phyloP scores from a whole-genome alignment of 2,888 invertebrate genomes.

The Tryphoninae sp. region DNA sequence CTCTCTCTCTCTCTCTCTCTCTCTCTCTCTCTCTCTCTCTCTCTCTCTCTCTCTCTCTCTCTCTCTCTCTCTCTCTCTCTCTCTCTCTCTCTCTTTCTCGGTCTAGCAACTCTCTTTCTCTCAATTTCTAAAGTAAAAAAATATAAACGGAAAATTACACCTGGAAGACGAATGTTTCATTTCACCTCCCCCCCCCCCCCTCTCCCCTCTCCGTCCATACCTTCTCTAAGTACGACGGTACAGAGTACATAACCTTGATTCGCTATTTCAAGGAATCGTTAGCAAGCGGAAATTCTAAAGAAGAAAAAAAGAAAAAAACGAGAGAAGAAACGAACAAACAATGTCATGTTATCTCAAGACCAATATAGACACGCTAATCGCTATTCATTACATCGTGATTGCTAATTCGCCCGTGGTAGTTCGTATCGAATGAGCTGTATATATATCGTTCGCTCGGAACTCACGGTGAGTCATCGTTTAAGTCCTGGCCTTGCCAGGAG shows the following conservation, averaged over 20 bases:
- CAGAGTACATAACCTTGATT: constrained; percentile 17
- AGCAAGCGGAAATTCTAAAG: neutral
- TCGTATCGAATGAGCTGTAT: neutral
- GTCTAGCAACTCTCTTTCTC: neutral
- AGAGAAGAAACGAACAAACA: constrained; percentile 8
- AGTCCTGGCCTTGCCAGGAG: neutral
- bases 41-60: too few species aligned
- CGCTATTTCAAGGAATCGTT: constrained; percentile 11
- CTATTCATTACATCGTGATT: constrained; percentile 46
- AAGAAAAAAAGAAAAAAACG: neutral
- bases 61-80: too few species aligned
- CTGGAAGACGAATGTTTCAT: constrained; percentile 21
- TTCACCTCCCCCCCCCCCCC: neutral
- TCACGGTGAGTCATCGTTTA: neutral
- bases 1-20: too few species aligned
- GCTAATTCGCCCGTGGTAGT: constrained; percentile 34
- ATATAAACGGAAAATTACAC: constrained; percentile 23
- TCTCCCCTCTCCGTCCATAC: neutral
- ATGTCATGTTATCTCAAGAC: constrained; percentile 38
- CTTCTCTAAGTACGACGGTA: neutral
- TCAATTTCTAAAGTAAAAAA: constrained; percentile 22
- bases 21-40: too few species aligned
- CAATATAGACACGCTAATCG: constrained; percentile 39
- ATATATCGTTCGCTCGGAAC: neutral
- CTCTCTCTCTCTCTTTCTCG: too few species aligned